Evolutionary conservation across 2,888 invertebrate species (phyloP).

Genomic region (Latheticus oryzae): DNA sequence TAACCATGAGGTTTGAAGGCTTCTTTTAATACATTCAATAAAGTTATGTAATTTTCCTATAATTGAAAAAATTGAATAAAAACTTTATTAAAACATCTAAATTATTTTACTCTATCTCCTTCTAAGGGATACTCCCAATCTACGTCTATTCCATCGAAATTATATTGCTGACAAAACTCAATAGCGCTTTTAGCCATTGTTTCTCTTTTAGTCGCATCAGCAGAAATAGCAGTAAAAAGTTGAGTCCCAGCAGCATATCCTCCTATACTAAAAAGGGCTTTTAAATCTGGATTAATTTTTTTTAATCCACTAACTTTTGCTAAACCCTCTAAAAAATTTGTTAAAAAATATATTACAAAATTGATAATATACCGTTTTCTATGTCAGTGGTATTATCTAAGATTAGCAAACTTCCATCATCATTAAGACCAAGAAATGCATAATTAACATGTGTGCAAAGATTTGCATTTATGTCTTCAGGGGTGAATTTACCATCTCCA

Average conservation of each 20-base stretch:
- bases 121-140: conserved; percentile 54
- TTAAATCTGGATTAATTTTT: conserved; percentile 49
- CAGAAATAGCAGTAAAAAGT: conserved; percentile 46
- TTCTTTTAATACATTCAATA: conserved; percentile 53
- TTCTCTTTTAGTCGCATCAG: conserved; percentile 45
- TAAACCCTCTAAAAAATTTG: conserved; percentile 44
- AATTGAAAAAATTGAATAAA: too few species aligned
- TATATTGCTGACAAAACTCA: conserved; percentile 48
- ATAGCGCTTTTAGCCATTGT: conserved; percentile 50
- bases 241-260: conserved; percentile 49
- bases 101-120: conserved; percentile 46
- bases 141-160: conserved; percentile 54
- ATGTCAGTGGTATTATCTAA: conserved; percentile 46
- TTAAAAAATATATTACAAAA: conserved; percentile 36
- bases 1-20: conserved; percentile 68
- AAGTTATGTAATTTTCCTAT: conserved; percentile 33
- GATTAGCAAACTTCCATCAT: conserved; percentile 50
- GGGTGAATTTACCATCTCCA: too few species aligned
- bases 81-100: too few species aligned
- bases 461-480: conserved; percentile 49
- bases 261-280: conserved; percentile 52
- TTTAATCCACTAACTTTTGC: conserved; percentile 48
- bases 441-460: conserved; percentile 52
- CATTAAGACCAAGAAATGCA: conserved; percentile 49
- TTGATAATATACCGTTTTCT: conserved; percentile 32